A percentile compares a stretch with the other conserved stretches of the same genome.
Conservation (phyloP, 2,113 vertebrate genomes). For the Silurus meridionalis region DNA sequence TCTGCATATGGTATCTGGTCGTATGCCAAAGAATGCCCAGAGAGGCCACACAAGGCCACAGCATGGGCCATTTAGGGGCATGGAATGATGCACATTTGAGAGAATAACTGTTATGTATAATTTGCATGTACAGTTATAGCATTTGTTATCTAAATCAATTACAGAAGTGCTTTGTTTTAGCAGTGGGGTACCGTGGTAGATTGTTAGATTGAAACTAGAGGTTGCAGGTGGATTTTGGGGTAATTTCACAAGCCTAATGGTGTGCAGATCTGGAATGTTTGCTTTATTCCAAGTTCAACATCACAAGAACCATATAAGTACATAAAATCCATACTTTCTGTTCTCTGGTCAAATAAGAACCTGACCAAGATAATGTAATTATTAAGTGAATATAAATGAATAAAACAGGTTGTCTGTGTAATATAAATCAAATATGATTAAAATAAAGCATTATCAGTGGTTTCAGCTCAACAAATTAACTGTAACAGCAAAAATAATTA, state of each 20-base stretch:
- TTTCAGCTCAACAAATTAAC: conserved; percentile 29
- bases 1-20: conserved; percentile 29
- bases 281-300: background rate
- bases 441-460: conserved; percentile 46
- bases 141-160: background rate
- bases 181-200: background rate
- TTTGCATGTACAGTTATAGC: background rate
- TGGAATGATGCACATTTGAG: background rate
- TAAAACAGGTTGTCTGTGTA: background rate
- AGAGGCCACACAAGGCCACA: conserved; percentile 21
- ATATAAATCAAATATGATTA: background rate
- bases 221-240: background rate
- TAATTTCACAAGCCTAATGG: background rate
- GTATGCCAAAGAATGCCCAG: conserved; percentile 46
- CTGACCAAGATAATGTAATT: background rate
- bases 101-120: background rate
- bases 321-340: background rate
- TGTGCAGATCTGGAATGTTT: background rate
- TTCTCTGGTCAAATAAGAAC: background rate
- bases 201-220: background rate
- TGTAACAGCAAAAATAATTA: conserved; percentile 43
- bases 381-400: background rate
- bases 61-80: background rate
- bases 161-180: background rate
- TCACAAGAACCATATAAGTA: background rate